Evolutionary conservation across 2,888 invertebrate genomes (phyloP).

Genomic region (Caenorhabditis angaria): DNA sequence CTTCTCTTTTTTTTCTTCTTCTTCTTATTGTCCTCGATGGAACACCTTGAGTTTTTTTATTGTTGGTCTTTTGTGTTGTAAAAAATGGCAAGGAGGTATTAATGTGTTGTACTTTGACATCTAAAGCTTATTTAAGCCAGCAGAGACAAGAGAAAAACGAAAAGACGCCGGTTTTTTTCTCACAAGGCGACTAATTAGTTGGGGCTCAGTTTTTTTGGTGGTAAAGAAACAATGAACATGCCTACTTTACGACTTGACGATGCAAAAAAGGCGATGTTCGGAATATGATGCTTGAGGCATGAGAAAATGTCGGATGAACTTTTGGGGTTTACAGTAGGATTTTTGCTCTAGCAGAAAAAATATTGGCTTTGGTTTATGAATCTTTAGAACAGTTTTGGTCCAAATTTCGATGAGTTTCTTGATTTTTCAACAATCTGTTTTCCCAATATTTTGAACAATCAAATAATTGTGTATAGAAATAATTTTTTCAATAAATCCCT

Average conservation of each 20-base stretch:
- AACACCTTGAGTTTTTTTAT: neutral
- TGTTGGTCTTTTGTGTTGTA: neutral
- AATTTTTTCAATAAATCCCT: too few relatives aligned
- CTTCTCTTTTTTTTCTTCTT: neutral
- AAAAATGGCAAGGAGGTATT: neutral
- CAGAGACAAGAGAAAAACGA: neutral
- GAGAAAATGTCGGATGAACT: neutral
- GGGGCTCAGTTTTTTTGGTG: neutral
- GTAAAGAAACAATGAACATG: neutral
- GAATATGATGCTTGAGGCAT: neutral
- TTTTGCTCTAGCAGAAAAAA: too few relatives aligned
- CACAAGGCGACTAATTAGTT: constrained; percentile 1
- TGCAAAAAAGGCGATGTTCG: neutral
- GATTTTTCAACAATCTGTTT: too few relatives aligned
- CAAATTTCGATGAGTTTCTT: too few relatives aligned
- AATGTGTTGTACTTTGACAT: neutral
- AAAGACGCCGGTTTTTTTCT: neutral
- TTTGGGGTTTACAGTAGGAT: too few relatives aligned
- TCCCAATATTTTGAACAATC: too few relatives aligned
- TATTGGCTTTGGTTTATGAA: too few relatives aligned
- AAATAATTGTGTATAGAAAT: too few relatives aligned
- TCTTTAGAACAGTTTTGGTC: too few relatives aligned
- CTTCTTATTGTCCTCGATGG: too few relatives aligned
- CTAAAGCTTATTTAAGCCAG: constrained; percentile 2
- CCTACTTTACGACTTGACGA: too few relatives aligned